Conservation (phyloP, 1,140 invertebrate species). For the Diorhabda elongata region DNA sequence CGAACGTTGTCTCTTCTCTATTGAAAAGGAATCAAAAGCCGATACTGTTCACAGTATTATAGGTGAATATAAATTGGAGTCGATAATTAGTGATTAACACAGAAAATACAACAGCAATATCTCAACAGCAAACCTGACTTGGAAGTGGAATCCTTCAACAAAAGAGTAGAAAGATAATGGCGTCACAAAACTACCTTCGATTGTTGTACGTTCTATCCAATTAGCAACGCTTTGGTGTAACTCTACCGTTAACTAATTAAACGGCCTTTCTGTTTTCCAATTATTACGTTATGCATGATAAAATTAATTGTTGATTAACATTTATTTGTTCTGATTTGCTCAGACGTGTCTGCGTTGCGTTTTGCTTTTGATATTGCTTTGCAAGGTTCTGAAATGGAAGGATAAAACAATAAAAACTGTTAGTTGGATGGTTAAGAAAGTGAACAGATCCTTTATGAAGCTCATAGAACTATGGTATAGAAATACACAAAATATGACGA, state of each 20-base stretch:
- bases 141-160: background rate
- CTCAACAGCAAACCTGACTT: background rate
- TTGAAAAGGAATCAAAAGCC: too few relatives aligned
- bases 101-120: background rate
- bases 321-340: background rate
- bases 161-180: constrained; percentile 1
- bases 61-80: background rate
- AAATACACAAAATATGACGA: too few relatives aligned
- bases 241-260: background rate
- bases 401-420: too few relatives aligned
- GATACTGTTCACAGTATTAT: too few relatives aligned
- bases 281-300: background rate
- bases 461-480: too few relatives aligned
- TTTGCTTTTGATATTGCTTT: background rate
- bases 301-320: background rate
- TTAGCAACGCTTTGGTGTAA: background rate
- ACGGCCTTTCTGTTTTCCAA: background rate
- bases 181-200: background rate
- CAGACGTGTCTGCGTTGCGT: background rate
- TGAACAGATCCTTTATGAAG: too few relatives aligned
- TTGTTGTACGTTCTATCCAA: background rate
- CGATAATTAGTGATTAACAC: background rate
- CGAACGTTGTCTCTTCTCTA: too few relatives aligned
- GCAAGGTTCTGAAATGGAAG: too few relatives aligned
- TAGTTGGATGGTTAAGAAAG: too few relatives aligned